Evolutionary conservation across 2,888 invertebrate species (phyloP), one percentile per base, ranked within the genome.

Genomic region (Microctonus hyperodae): DNA sequence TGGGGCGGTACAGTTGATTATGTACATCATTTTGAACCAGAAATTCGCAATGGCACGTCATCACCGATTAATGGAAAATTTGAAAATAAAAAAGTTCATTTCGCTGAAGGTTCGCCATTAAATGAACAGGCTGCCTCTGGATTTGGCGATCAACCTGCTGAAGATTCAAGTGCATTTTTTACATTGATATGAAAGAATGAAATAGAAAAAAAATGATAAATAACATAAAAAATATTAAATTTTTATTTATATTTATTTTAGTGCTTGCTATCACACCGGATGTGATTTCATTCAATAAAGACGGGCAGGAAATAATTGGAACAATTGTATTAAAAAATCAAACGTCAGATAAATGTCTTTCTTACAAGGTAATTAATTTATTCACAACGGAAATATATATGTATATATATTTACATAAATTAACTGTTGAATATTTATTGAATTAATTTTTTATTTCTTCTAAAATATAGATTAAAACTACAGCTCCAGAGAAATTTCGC

Each of bases 401-500:
- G n/a, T n/a, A n/a, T n/a, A n/a, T n/a, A n/a, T n/a, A n/a, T n/a
- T n/a, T n/a, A n/a, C n/a, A n/a, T n/a, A n/a, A n/a, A n/a, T n/a
- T n/a, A n/a, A n/a, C n/a, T n/a, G n/a, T n/a, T n/a, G n/a, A n/a
- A n/a, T n/a, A n/a, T n/a, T n/a, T n/a, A n/a, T n/a, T n/a, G 59
- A 16, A 59, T n/a, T 20, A 50, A 62, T n/a, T 50, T 44, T 60
- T 28, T 56, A 48, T 31, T 48, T 23, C 61, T 35, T 59, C 51
- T 22, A 58, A 31, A 37, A 72, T 67, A 3, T 86, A 97, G 92
- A 92, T 98, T 70, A 94, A 98, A 85, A 98, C 97, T 13, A 98
- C 97, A 3, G 93, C 96, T 0, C 98, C 97, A 0, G 96, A 97
- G 77, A 97, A 96, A 83, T 98, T 96, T 85, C 87, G 95, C 33